Conservation (phyloP, 23 tunicate species). For the Aplidium turbinatum region DNA sequence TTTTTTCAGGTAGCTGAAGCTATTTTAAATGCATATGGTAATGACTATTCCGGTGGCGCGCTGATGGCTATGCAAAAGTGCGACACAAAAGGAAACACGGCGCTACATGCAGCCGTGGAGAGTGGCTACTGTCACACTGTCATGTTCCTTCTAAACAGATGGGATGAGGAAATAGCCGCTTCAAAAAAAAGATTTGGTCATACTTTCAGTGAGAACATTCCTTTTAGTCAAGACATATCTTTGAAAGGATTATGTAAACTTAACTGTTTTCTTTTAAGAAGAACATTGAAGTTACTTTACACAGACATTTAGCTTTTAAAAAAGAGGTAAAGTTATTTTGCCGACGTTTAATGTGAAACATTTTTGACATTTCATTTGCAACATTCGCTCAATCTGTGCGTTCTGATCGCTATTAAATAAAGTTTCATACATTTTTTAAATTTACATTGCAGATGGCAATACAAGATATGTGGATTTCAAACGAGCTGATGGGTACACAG, state of each 20-base stretch:
- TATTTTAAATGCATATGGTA: slow-evolving; percentile 1
- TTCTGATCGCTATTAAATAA: no score
- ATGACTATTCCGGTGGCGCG: slow-evolving; percentile 4
- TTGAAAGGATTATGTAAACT: no score
- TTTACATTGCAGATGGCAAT: no score
- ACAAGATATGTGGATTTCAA: slow-evolving; percentile 37
- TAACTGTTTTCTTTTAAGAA: no score
- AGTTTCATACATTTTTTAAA: no score
- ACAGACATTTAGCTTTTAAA: no score
- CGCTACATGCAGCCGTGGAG: slow-evolving; percentile 27
- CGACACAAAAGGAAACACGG: slow-evolving; percentile 29
- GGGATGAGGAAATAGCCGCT: not conserved
- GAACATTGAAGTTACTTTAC: no score
- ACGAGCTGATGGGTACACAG: slow-evolving; percentile 35
- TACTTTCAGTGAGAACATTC: slow-evolving; percentile 18
- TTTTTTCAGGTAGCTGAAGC: slow-evolving; percentile 15
- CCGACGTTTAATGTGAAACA: no score
- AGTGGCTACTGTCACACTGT: slow-evolving; percentile 26
- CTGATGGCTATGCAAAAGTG: slow-evolving; percentile 25
- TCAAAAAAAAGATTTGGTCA: slow-evolving; percentile 5
- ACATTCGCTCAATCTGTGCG: no score
- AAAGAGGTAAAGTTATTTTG: no score
- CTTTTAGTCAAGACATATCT: no score
- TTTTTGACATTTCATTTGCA: no score
- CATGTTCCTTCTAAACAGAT: slow-evolving; percentile 9